Percentiles rank a stretch among this genome's conserved stretches.
Evolutionary conservation across 2,888 invertebrate genomes (phyloP).

Genomic region (Miltochrista miniata): DNA sequence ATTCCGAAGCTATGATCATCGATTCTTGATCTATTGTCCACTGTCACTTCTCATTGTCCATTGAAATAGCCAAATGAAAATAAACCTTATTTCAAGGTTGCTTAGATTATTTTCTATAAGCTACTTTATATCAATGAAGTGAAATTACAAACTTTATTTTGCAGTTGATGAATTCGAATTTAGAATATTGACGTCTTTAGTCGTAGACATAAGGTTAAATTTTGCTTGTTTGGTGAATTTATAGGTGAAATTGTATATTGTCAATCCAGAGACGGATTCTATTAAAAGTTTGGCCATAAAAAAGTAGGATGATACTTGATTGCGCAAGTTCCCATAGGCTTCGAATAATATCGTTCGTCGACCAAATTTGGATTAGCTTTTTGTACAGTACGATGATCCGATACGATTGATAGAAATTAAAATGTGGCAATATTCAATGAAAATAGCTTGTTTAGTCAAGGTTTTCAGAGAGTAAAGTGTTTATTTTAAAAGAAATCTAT

Average conservation of each 20-base stretch:
- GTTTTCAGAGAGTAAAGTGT: conserved; percentile 22
- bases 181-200: neutral
- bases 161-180: neutral
- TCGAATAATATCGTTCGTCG: conserved; percentile 42
- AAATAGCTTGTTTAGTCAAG: conserved; percentile 11
- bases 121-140: neutral
- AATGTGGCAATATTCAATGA: conserved; percentile 15
- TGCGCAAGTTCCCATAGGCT: conserved; percentile 70
- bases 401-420: conserved; percentile 54
- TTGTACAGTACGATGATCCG: conserved; percentile 60
- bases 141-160: conserved; percentile 11
- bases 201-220: neutral
- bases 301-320: conserved; percentile 67
- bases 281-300: conserved; percentile 59
- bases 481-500: neutral
- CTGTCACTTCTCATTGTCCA: conserved; percentile 28
- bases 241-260: conserved; percentile 28
- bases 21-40: conserved; percentile 59
- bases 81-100: fast-evolving
- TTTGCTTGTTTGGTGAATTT: neutral
- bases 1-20: conserved; percentile 67
- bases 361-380: conserved; percentile 72
- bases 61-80: conserved; percentile 7
- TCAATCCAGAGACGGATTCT: conserved; percentile 55
- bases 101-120: conserved; percentile 18